A percentile compares a stretch with the other conserved stretches of the same genome.
Evolutionary conservation across 2,113 vertebrate genomes (phyloP).

Genomic region (Macquaria ambigua): DNA sequence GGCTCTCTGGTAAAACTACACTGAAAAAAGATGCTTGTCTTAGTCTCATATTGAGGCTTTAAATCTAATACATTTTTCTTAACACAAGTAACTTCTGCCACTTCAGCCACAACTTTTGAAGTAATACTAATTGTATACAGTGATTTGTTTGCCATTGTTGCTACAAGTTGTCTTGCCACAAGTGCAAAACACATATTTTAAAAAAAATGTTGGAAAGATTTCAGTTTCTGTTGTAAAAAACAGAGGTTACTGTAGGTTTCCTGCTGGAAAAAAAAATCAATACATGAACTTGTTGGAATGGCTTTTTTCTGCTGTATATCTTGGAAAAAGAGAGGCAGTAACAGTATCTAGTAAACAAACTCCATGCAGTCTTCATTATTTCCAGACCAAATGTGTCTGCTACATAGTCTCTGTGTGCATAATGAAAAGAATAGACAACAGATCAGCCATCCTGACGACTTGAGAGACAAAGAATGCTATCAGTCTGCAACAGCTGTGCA

Average conservation of each 20-base stretch:
- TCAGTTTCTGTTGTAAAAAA: background rate
- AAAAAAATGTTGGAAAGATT: background rate
- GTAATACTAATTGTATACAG: background rate
- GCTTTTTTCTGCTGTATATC: conserved; percentile 13
- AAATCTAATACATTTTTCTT: background rate
- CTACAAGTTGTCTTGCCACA: background rate
- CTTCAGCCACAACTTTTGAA: background rate
- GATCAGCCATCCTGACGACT: conserved; percentile 54
- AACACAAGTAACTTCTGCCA: background rate
- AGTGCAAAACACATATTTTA: background rate
- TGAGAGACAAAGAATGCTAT: conserved; percentile 66
- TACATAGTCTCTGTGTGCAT: conserved; percentile 47
- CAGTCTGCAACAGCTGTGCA: conserved; percentile 71
- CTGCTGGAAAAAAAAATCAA: conserved; percentile 15
- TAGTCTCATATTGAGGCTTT: background rate
- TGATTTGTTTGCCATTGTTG: background rate
- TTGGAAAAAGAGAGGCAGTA: background rate
- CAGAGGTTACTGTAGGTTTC: background rate
- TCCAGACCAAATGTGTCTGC: conserved; percentile 44
- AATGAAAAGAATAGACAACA: conserved; percentile 58
- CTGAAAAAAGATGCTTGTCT: background rate
- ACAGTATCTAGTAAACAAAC: conserved; percentile 43
- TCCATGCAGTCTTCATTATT: conserved; percentile 59
- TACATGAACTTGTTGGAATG: conserved; percentile 5
- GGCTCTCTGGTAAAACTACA: background rate